Evolutionary conservation across 2,888 invertebrate genomes (phyloP).

Genomic region (Drosophila diplacantha): DNA sequence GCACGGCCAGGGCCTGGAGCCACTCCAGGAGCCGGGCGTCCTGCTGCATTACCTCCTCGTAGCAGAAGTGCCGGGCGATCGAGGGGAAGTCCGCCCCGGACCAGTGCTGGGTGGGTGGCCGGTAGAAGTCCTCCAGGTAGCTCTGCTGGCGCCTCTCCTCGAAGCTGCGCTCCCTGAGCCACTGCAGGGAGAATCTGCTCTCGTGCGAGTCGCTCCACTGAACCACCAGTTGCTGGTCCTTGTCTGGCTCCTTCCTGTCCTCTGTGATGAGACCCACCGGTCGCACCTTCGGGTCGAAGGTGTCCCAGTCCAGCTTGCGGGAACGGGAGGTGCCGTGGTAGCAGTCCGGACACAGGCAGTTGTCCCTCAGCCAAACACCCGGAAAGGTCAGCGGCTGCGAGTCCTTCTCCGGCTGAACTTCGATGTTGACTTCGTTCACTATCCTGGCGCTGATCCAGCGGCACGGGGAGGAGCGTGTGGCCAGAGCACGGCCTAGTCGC

Average conservation of each 20-base stretch:
- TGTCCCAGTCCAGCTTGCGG: conserved; percentile 81
- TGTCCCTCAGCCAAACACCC: conserved; percentile 85
- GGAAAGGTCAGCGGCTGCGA: conserved; percentile 80
- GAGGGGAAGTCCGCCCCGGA: conserved; percentile 79
- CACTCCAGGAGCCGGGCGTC: conserved; percentile 79
- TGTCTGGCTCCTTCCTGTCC: conserved; percentile 48
- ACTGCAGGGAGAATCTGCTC: conserved; percentile 80
- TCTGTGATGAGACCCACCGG: conserved; percentile 74
- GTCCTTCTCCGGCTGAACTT: conserved; percentile 56
- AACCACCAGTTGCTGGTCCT: conserved; percentile 72
- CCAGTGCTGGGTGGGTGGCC: conserved; percentile 80
- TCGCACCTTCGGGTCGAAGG: conserved; percentile 80
- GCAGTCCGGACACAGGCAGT: conserved; percentile 84
- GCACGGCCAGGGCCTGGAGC: conserved; percentile 81
- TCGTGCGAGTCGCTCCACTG: conserved; percentile 83
- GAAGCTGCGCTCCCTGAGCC: conserved; percentile 82
- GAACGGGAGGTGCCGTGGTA: conserved; percentile 83
- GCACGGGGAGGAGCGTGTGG: neutral
- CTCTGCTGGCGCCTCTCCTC: conserved; percentile 76
- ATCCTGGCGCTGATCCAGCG: conserved; percentile 58
- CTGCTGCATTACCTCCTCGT: conserved; percentile 79
- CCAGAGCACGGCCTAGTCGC: conserved; percentile 20
- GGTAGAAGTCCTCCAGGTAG: conserved; percentile 80
- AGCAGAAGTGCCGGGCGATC: conserved; percentile 79
- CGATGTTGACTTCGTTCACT: conserved; percentile 58